A percentile compares a stretch with the other conserved stretches of the same genome.
These are phyloP conservation scores for Exephanes ischioxanthus DNA, from an alignment of 2,888 invertebrate genomes.

Conservation along the genomic window DNA sequence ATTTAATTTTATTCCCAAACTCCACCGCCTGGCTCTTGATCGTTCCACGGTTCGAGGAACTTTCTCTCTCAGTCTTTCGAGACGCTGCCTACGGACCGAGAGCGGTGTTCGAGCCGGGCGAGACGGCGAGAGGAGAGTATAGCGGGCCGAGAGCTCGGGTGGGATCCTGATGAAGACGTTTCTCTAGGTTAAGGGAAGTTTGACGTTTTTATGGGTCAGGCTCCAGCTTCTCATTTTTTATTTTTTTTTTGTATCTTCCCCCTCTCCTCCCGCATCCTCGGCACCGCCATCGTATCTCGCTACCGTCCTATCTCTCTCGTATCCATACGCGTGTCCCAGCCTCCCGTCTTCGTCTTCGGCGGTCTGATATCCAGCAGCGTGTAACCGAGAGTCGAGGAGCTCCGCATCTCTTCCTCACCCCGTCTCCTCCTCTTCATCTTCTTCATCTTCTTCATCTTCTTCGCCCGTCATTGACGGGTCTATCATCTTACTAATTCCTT, in stretches of 20 bases:
- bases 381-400: constrained; percentile 39
- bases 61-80: constrained; percentile 50
- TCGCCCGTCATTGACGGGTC: constrained; percentile 81
- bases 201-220: constrained; percentile 84
- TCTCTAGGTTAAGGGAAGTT: constrained; percentile 85
- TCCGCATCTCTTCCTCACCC: constrained; percentile 54
- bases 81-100: constrained; percentile 42
- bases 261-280: constrained; percentile 53
- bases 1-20: constrained; percentile 6
- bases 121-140: constrained; percentile 52
- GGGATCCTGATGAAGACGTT: constrained; percentile 83
- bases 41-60: constrained; percentile 61
- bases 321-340: constrained; percentile 40
- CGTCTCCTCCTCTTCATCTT: constrained; percentile 65
- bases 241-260: constrained; percentile 70
- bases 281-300: constrained; percentile 16
- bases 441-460: constrained; percentile 73
- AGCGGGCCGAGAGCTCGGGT: constrained; percentile 65
- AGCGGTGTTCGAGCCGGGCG: constrained; percentile 34
- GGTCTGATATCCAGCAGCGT: constrained; percentile 24
- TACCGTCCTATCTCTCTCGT: constrained; percentile 41
- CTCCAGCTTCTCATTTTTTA: constrained; percentile 78
- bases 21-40: constrained; percentile 1
- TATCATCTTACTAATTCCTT: constrained; percentile 84
- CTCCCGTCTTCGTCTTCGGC: constrained; percentile 25